phyloP scores from a whole-genome alignment of 2,888 invertebrate species.

The Lithophane ornitopus region DNA sequence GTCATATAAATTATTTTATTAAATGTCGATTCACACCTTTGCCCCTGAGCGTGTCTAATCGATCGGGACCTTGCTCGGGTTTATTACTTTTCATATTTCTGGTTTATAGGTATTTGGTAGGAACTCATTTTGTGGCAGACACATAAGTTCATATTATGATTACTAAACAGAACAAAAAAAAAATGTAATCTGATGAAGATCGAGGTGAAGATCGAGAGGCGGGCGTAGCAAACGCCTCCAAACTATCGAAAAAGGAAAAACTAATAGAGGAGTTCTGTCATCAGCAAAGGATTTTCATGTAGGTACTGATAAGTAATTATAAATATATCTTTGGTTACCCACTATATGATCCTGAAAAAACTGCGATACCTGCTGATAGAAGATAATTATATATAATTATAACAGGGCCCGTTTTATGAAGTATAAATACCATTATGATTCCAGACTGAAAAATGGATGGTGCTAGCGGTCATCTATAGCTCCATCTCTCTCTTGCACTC shows the following conservation, averaged over 20 bases:
- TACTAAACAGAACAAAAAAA: background rate
- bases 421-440: no score
- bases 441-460: no score
- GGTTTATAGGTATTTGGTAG: slow-evolving; percentile 25
- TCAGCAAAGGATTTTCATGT: background rate
- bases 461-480: no score
- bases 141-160: background rate
- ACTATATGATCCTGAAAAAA: background rate
- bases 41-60: slow-evolving; percentile 81
- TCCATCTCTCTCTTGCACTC: no score
- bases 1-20: slow-evolving; percentile 86
- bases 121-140: background rate
- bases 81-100: slow-evolving; percentile 63
- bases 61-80: slow-evolving; percentile 72
- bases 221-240: background rate
- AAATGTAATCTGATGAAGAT: no score
- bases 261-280: background rate
- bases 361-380: background rate
- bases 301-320: background rate
- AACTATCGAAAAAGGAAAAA: background rate
- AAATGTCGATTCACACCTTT: slow-evolving; percentile 89
- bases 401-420: no score
- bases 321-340: background rate
- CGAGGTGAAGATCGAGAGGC: no score
- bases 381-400: no score